Base-by-base conservation (phyloP, 2,113 vertebrate genomes). In the Ochotona princeps region DNA sequence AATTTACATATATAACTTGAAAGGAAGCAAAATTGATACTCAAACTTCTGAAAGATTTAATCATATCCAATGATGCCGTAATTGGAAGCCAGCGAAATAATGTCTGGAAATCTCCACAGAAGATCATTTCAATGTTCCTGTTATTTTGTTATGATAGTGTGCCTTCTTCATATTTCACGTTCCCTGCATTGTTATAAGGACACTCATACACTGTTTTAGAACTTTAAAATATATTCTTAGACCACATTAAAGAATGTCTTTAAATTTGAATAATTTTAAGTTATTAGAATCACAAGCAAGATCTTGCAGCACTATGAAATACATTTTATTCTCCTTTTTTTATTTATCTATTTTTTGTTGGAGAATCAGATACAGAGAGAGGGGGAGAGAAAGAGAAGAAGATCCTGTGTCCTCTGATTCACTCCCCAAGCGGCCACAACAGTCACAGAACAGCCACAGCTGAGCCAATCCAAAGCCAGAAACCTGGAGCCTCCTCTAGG, bases 231-330 rank as follows among this genome's bases (percentile, higher is more conserved):
- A 61, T 28, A 49, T 23, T 65, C 9, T 47, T 87, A 12, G 35
- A n/a, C 61, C 10, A 87, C 61, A 35, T 54, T 79, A 89, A 60
- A 79, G 8, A 26, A 61, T 28, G 20, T 23, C n/a, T 28, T 73
- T 93, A 63, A 79, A 73, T 32, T 89, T 93, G 87, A 76, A 38
- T 70, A 83, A 17, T 72, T 18, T 75, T 69, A 83, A 61, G 1
- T n/a, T 61, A 61, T 83, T 75, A 75, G 83, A 87, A 20, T 35
- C 20, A 84, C 35, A 18, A 12, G 3, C 4, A 28, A 66, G 5
- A 6, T 10, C 9, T 75, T 32, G 14, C 11, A 87, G 83, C 76
- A 76, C 17, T 49, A 8, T 28, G 21, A 86, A 76, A 8, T 32
- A 21, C 6, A 32, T 8, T 23, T 51, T 57, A 61, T 65, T 82